Evolutionary conservation across 2,113 vertebrate species (phyloP), one percentile per base, ranked within the genome.

Genomic region (Numenius arquata): DNA sequence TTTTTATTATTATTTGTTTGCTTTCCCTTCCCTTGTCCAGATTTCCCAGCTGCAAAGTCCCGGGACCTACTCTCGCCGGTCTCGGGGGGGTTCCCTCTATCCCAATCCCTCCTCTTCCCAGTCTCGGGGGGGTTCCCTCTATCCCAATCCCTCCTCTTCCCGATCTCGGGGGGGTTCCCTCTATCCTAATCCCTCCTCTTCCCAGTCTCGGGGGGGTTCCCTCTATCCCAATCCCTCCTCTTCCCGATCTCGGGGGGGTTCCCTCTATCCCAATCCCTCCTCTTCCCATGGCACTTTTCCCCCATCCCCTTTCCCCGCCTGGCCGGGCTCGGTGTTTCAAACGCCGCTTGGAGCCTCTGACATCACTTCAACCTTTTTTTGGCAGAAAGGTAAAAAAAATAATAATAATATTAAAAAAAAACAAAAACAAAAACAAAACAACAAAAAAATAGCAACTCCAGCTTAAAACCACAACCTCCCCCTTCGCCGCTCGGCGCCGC

Each of bases 241-340:
- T 43, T 43, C 43, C 47, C 7, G 5, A 25, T 71, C 73, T 83
- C 6, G 26, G 2, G 61, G 56, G 45, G 45, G 41, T 52, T 91
- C 88, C 53, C 61, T 13, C 5, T 41, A 30, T 40, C 67, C 66
- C 41, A 63, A 41, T 50, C 71, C 80, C 43, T 50, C 32, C 65
- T 88, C 62, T 87, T 78, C 78, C n/a, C 27, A 2, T 40, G 14
- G 88, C 95, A 95, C 93, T 95, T 94, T 85, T 38, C 47, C 86
- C 62, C 58, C 40, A 40, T 73, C 55, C 55, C 84, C 66, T 65
- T 85, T 86, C 52, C 95, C 73, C 5, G 52, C 89, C 86, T 90
- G 91, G 75, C 83, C n/a, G n/a, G 85, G 84, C 90, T 96, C 0
- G 65, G 93, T 96, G 95, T 94, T 91, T 76, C 94, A 93, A 82